These are phyloP conservation scores for Reticulitermes lucifugus DNA, from an alignment of 2,888 invertebrate species.

Conservation along the genomic window DNA sequence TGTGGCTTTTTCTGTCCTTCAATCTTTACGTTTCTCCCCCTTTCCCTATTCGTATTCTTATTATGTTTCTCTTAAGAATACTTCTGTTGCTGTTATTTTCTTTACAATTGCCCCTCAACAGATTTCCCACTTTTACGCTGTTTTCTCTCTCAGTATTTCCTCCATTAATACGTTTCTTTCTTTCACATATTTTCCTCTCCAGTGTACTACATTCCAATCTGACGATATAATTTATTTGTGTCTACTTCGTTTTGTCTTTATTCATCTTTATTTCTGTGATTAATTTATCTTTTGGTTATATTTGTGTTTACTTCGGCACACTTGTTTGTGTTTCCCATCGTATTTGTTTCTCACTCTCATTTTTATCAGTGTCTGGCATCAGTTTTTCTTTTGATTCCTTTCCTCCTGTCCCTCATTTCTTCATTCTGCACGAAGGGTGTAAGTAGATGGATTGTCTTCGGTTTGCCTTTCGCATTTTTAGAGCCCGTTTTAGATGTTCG, in stretches of 20 bases:
- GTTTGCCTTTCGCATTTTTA: too few relatives aligned
- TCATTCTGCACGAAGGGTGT: too few relatives aligned
- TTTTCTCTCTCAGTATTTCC: neutral
- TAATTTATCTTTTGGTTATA: neutral
- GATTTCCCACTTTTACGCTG: neutral
- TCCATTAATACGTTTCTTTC: neutral
- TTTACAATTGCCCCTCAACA: too few relatives aligned
- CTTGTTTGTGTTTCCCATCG: neutral
- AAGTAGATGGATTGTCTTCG: too few relatives aligned
- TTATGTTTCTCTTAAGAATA: too few relatives aligned
- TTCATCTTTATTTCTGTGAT: slow-evolving; percentile 11
- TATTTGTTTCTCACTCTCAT: neutral
- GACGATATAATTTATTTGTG: neutral
- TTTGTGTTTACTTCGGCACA: neutral
- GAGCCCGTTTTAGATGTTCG: too few relatives aligned
- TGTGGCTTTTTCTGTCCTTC: too few relatives aligned
- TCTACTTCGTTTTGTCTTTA: neutral
- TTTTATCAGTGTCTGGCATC: neutral
- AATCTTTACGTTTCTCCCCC: too few relatives aligned
- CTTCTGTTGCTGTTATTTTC: too few relatives aligned
- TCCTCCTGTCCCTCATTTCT: neutral
- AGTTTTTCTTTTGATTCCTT: neutral
- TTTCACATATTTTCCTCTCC: neutral
- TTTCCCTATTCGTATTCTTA: too few relatives aligned
- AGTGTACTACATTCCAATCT: neutral